Evolutionary conservation across 2,888 invertebrate genomes (phyloP).

Genomic region (Hirudinaria manillensis): DNA sequence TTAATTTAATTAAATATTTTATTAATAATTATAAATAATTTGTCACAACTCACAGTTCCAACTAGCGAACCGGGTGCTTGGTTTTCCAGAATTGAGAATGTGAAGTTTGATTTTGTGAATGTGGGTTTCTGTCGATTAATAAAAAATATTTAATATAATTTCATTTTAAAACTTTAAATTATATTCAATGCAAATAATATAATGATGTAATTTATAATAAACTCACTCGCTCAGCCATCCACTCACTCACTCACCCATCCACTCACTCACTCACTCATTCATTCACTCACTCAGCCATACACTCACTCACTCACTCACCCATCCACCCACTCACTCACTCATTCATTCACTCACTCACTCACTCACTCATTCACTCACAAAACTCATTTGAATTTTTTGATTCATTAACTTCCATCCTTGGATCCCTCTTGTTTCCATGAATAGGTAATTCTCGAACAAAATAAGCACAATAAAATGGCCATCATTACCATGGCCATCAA

Average conservation of each 20-base stretch:
- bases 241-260: background rate
- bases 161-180: no score
- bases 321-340: no score
- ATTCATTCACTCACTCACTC: no score
- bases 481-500: background rate
- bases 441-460: no score
- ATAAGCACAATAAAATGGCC: background rate
- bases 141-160: no score
- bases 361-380: background rate
- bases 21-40: background rate
- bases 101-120: background rate
- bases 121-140: background rate
- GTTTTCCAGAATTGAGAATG: background rate
- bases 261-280: background rate
- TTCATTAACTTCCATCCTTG: no score
- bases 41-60: background rate
- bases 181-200: no score
- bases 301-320: conserved; percentile 1
- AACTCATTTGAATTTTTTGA: background rate
- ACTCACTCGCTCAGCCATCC: background rate
- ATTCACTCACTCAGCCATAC: background rate
- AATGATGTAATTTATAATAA: no score
- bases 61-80: background rate
- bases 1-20: background rate
- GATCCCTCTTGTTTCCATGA: no score